Evolutionary conservation across 1,140 invertebrate genomes (phyloP), one percentile per base, ranked within the genome.

Genomic region (Daktulosphaira vitifoliae): DNA sequence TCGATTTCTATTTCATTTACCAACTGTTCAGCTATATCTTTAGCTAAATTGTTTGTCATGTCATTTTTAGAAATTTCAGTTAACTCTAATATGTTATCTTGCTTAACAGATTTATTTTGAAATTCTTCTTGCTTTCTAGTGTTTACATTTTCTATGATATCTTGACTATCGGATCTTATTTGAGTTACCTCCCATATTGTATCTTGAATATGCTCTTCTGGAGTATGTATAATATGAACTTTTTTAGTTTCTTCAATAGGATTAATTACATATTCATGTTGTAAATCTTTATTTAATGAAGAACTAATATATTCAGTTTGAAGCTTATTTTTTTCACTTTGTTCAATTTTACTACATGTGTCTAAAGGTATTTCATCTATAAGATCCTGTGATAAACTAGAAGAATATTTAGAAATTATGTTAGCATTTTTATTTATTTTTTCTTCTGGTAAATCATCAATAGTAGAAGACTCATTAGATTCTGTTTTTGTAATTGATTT

Each of bases 101-200:
- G 73, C 68, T 77, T 74, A 52, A 71, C 37, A 46, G 71, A 62
- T 46, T 46, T 62, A 20, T 46, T 23, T 5, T 62, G 56, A 13
- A 62, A 62, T 15, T 69, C 20, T 70, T 46, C 38, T 69, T 74
- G 70, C 26, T 71, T 69, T 65, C 74, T 71, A 9, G 70, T 59
- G 15, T 73, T 71, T 52, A 76, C 72, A 22, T 75, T 72, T 64
- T 72, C 66, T 26, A 73, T 68, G 7, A 53, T 16, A 23, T 66
- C 56, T 68, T 74, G 72, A 64, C 68, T 67, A 9, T 67, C 67
- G 25, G 76, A 74, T 70, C 80, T 78, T 73, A 82, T 78, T 15
- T 83, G 71, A 23, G 82, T 78, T 26, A 82, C 79, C 76, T 84
- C 82, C 80, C 83, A 83, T 51, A 84, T 74, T 65, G 80, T 80